Conservation (phyloP, 2,888 invertebrate genomes). For the Dryobotodes eremita region DNA sequence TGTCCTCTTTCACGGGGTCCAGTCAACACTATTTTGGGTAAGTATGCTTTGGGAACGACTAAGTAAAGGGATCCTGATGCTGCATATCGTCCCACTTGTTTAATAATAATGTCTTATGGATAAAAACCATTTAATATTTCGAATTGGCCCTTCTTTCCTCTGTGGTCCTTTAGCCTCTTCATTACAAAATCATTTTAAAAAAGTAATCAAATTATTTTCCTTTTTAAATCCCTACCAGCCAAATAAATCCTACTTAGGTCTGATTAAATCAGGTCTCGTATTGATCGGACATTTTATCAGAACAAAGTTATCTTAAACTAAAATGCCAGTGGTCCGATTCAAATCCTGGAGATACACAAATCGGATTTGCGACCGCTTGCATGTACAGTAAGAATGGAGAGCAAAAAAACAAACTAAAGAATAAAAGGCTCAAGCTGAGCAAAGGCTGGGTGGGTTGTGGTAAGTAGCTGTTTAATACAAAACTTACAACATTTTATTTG, state of each 20-base stretch:
- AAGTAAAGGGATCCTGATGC: not conserved
- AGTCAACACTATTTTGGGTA: not conserved
- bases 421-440: conserved; percentile 71
- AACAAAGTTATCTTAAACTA: conserved; percentile 59
- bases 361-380: conserved; percentile 76
- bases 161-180: not conserved
- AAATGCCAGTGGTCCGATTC: conserved; percentile 63
- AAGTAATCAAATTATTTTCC: conserved; percentile 29
- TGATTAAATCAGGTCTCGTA: conserved; percentile 42
- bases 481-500: not conserved
- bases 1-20: too few relatives aligned
- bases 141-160: not conserved
- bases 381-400: conserved; percentile 74
- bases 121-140: not conserved
- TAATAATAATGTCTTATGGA: not conserved
- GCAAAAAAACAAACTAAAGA: conserved; percentile 71
- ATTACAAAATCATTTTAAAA: not conserved
- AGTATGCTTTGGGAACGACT: not conserved
- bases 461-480: conserved; percentile 59
- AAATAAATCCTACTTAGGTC: conserved; percentile 44
- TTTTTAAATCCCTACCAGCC: conserved; percentile 22
- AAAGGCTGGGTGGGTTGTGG: conserved; percentile 66
- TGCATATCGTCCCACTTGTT: not conserved
- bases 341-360: conserved; percentile 75
- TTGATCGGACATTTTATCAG: conserved; percentile 43